Conservation (phyloP, 2,797 vertebrate genomes). For the Schizothorax lantsangensis region DNA sequence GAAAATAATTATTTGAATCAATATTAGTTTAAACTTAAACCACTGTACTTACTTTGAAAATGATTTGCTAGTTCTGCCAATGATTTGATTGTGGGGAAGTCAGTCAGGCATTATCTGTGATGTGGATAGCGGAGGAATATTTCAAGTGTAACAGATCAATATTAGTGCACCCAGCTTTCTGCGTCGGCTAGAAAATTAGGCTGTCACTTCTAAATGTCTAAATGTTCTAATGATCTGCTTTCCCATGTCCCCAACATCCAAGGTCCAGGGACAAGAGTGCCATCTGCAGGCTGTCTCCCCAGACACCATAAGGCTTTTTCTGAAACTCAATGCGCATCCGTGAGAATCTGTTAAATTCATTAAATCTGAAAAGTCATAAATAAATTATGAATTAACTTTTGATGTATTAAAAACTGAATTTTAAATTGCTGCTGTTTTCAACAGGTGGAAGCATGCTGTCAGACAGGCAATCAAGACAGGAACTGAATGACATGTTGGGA, state of each 20-base stretch:
- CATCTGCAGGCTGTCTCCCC: slow-evolving; percentile 52
- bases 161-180: slow-evolving; percentile 15
- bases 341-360: not conserved
- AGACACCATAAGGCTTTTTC: slow-evolving; percentile 1
- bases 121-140: not conserved
- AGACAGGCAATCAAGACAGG: slow-evolving; percentile 42
- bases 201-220: slow-evolving; percentile 25
- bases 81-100: slow-evolving; percentile 26
- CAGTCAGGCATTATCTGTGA: slow-evolving; percentile 3
- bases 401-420: not conserved
- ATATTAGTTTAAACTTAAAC: slow-evolving; percentile 30
- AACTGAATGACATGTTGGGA: slow-evolving; percentile 59
- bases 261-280: slow-evolving; percentile 59
- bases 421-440: slow-evolving; percentile 3
- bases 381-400: not conserved
- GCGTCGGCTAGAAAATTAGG: not conserved
- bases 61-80: slow-evolving; percentile 22
- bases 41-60: slow-evolving; percentile 23
- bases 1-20: slow-evolving; percentile 1
- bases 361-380: not conserved
- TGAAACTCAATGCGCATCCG: not conserved
- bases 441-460: slow-evolving; percentile 56
- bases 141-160: slow-evolving; percentile 42
- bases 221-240: slow-evolving; percentile 39
- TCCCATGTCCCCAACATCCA: not conserved